Conservation (phyloP, 2,113 vertebrate species). For the Lontra canadensis region DNA sequence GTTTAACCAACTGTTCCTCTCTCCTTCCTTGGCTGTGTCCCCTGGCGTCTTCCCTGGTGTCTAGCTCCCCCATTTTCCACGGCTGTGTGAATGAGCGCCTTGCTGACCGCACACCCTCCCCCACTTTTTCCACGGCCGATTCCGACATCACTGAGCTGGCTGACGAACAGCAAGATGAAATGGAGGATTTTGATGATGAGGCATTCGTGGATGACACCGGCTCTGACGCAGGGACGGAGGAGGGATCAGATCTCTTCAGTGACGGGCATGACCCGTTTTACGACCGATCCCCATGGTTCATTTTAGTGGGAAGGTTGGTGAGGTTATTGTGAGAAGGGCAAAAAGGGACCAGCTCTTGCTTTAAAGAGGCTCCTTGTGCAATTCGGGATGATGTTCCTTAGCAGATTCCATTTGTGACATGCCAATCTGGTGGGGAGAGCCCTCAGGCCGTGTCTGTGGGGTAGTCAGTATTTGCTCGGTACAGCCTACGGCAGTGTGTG, state of each 20-base stretch:
- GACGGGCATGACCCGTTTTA: conserved; percentile 99
- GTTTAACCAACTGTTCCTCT: conserved; percentile 77
- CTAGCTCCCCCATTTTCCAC: conserved; percentile 98
- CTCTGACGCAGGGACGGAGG: conserved; percentile 98
- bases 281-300: conserved; percentile 99
- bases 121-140: conserved; percentile 98
- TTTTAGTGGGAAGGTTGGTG: conserved; percentile 99
- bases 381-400: not conserved
- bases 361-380: conserved; percentile 67
- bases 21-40: conserved; percentile 82
- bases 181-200: conserved; percentile 98
- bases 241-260: conserved; percentile 98
- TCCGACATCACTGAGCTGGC: conserved; percentile 99
- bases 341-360: conserved; percentile 88
- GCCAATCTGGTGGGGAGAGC: not conserved
- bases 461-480: not conserved
- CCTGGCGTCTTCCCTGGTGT: conserved; percentile 79
- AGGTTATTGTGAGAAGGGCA: conserved; percentile 83
- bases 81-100: conserved; percentile 99
- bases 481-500: not conserved
- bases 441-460: not conserved
- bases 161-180: conserved; percentile 97
- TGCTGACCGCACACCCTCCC: conserved; percentile 98
- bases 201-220: conserved; percentile 98
- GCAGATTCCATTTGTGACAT: not conserved